Conservation (phyloP, 1,140 invertebrate species). For the Eumaeus atala region DNA sequence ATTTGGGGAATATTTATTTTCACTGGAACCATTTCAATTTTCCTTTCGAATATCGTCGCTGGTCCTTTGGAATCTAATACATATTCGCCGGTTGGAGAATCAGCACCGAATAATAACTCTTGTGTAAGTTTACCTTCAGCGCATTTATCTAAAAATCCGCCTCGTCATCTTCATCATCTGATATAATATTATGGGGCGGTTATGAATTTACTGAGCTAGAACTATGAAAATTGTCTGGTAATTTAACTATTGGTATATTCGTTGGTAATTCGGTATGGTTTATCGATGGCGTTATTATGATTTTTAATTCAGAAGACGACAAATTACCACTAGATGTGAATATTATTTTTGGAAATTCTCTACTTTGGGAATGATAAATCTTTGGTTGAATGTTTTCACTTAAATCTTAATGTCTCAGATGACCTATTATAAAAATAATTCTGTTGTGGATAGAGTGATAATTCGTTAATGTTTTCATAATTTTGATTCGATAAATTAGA, state of each 20-base stretch:
- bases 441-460: too few relatives aligned
- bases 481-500: conserved; percentile 29
- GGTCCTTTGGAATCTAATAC: conserved; percentile 68
- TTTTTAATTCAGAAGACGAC: conserved; percentile 39
- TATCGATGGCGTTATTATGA: conserved; percentile 50
- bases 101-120: conserved; percentile 58
- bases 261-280: conserved; percentile 44
- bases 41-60: conserved; percentile 59
- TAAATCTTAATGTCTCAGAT: conserved; percentile 14
- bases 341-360: conserved; percentile 57
- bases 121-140: conserved; percentile 57
- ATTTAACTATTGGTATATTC: conserved; percentile 46
- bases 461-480: conserved; percentile 57
- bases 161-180: conserved; percentile 55
- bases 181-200: conserved; percentile 45
- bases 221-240: conserved; percentile 57
- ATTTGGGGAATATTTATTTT: conserved; percentile 45
- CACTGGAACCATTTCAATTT: conserved; percentile 63
- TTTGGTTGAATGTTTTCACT: conserved; percentile 30
- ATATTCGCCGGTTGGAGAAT: conserved; percentile 56
- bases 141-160: conserved; percentile 48
- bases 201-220: conserved; percentile 56
- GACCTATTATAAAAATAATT: conserved; percentile 23
- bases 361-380: conserved; percentile 28
- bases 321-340: conserved; percentile 50